Percentiles rank a stretch among this genome's conserved stretches.
phyloP scores from a whole-genome alignment of 2,888 invertebrate species.

The Chaetogeoica ovagalla region DNA sequence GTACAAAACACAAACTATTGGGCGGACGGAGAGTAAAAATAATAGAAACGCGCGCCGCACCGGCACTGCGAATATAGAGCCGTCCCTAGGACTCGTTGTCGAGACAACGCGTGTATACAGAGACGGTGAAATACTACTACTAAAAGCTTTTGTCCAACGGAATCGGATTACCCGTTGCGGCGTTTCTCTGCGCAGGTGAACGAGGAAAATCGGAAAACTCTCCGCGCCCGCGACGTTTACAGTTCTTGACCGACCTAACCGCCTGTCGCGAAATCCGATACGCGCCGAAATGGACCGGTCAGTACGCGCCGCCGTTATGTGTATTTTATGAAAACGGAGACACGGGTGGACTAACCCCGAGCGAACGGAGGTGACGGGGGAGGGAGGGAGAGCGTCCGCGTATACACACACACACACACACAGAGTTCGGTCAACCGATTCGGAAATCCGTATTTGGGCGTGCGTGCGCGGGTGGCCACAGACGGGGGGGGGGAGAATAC shows the following conservation, averaged over 20 bases:
- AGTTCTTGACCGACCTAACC: slow-evolving; percentile 41
- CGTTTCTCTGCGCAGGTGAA: slow-evolving; percentile 33
- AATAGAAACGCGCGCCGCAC: no score
- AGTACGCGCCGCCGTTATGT: background rate
- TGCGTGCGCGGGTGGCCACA: no score
- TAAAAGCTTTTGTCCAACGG: slow-evolving; percentile 47
- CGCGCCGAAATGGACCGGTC: slow-evolving; percentile 48
- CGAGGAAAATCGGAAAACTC: slow-evolving; percentile 40
- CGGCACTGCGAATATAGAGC: background rate
- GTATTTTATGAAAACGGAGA: no score
- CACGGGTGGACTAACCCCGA: no score
- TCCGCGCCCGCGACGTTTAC: slow-evolving; percentile 8
- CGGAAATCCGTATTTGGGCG: slow-evolving; percentile 38
- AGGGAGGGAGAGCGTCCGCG: slow-evolving; percentile 24
- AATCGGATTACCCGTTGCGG: slow-evolving; percentile 51
- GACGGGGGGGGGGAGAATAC: slow-evolving; percentile 1
- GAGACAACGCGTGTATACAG: background rate
- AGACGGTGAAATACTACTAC: background rate
- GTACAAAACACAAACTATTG: no score
- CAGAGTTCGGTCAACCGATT: slow-evolving; percentile 50
- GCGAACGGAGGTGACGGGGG: background rate
- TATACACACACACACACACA: slow-evolving; percentile 39
- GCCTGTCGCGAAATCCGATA: slow-evolving; percentile 36
- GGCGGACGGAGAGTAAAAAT: no score
- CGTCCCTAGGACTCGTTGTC: slow-evolving; percentile 7